Conservation (phyloP, 2,888 invertebrate species). For the Campopleginae sp. region DNA sequence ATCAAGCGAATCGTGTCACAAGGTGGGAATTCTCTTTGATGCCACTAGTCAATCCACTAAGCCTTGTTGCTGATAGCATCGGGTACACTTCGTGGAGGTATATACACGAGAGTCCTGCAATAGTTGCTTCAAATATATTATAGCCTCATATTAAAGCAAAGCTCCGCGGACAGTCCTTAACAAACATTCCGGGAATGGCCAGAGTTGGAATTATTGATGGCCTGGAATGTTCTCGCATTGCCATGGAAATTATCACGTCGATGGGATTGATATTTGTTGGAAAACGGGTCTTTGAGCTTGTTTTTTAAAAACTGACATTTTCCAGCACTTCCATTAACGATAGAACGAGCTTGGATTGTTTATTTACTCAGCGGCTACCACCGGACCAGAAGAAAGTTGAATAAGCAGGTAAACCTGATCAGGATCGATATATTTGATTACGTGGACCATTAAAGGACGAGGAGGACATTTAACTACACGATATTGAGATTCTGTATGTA, state of each 20-base stretch:
- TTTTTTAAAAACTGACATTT: background rate
- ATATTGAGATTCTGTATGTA: constrained; percentile 29
- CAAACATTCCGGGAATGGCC: background rate
- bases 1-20: constrained; percentile 72
- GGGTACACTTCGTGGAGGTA: constrained; percentile 22
- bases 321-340: background rate
- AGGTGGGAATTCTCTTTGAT: constrained; percentile 78
- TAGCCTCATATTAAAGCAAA: background rate
- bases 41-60: constrained; percentile 62
- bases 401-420: background rate
- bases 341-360: background rate
- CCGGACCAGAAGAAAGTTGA: background rate
- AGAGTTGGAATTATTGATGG: background rate
- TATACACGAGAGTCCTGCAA: constrained; percentile 44
- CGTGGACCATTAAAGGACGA: background rate
- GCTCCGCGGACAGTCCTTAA: background rate
- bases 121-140: constrained; percentile 11
- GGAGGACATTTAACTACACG: background rate
- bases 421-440: constrained; percentile 4
- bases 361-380: background rate
- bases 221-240: background rate
- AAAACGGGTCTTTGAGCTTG: no score
- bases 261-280: background rate
- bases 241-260: background rate
- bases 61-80: constrained; percentile 55